Base-by-base conservation (phyloP, 2,888 invertebrate genomes). In the Pseudoips prasinana region DNA sequence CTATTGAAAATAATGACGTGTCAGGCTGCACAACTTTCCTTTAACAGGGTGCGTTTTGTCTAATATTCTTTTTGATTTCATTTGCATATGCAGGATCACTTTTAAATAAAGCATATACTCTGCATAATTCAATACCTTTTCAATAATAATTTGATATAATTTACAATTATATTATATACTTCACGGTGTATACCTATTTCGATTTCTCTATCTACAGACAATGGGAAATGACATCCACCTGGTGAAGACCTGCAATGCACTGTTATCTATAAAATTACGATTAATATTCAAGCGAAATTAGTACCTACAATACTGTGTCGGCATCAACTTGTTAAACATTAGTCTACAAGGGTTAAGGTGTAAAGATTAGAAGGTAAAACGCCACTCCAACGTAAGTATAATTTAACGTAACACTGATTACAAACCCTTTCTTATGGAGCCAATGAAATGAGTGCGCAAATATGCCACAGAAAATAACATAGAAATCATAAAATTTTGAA, bases 221-320 rank as follows among this genome's bases (percentile, higher is more conserved):
- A 30, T 28, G 43, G 45, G 41, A 46, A 52, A 35, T 36, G 48
- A 45, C 53, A 53, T 54, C 56, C 65, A 69, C 66, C 66, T 48
- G 47, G 44, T 43, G 37, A 42, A 58, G 42, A 48, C 47, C 56
- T 50, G 53, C 43, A 58, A 60, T 61, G 73, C 71, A 72, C 71
- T 73, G 70, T 64, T 71, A 70, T 61, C 39, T 63, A 73, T 73
- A 73, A 72, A 73, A 72, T 68, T 69, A 67, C 55, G 41, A 50
- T 43, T 38, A 46, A 39, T 41, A 28, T 25, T 31, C 20, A 33
- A 37, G 48, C 43, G 29, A 33, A 40, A 71, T 74, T 74, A 76
- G 73, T 73, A 58, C 36, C 40, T 46, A 49, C n/a, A 14, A 14
- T 14, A 14, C 42, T 57, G 53, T 57, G 53, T 58, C 35, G 48